Evolutionary conservation across 2,113 vertebrate species (phyloP), one percentile per base, ranked within the genome.

Genomic region (Hystrix brachyura): DNA sequence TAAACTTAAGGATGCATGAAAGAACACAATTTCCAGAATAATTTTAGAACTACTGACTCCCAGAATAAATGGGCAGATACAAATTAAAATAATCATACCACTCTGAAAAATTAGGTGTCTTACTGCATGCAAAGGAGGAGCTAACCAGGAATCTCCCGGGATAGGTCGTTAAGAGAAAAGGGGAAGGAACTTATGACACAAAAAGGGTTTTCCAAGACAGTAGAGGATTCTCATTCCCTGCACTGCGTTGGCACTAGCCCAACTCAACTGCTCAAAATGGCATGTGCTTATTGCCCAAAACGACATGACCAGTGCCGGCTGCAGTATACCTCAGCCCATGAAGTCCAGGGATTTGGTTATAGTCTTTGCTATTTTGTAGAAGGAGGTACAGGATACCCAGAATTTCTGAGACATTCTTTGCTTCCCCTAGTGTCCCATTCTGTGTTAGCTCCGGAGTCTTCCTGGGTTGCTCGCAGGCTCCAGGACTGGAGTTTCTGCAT

Each of bases 21-120:
- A 81, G 51, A 95, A 69, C 48, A 83, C 32, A 82, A 65, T 25
- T 94, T 51, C 59, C 53, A 83, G 72, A 83, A 67, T 57, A 67
- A 57, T 60, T 69, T 27, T 51, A 71, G 71, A 38, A 95, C 88
- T n/a, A 27, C 62, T 80, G 80, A 69, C 23, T 83, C 14, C 34
- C 19, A 53, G 38, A 91, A 76, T 72, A 92, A 88, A 88, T 96
- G 18, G 43, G 4, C 43, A 46, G 3, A 3, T 62, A 34, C 7
- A 43, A 34, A 69, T 65, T 81, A 90, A 97, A 94, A 60, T 65
- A 85, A 78, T 82, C 65, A 7, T 64, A 25, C 23, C 21, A 60
- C 5, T 91, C 25, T 78, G 14, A 25, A 82, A 89, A 93, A 32
- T 32, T 25, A 72, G 32, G 2, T 57, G 1, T 29, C 18, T 1